Base-by-base conservation (phyloP, 2,797 vertebrate genomes). In the Bradypodion ventrale region DNA sequence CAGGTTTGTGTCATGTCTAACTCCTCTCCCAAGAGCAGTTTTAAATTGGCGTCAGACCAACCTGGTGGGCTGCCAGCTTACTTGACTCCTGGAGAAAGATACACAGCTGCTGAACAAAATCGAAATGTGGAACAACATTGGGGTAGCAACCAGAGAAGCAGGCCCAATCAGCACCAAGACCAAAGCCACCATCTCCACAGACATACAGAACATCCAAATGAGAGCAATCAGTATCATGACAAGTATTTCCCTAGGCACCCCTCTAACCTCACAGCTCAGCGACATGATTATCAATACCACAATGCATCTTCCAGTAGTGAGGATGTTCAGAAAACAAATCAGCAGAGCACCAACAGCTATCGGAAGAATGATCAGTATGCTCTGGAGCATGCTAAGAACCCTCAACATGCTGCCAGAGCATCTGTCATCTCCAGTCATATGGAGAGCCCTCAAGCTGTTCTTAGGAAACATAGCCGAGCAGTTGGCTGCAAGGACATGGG, bases 381-480 rank as follows among this genome's bases (percentile, higher is more conserved):
- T 78, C 78, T 75, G 82, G 93, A 92, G 66, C 94, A 88, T 37
- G 82, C 86, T 1, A 91, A 90, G 70, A 92, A 91, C 52, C 27
- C 62, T 46, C 88, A 84, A 63, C 91, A 49, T 44, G 93, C 87
- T 86, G 90, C 94, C 0, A 94, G 93, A 72, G 88, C 92, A 49
- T 91, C 94, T 0, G 89, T 95, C 21, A 93, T 85, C 87, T 94
- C 92, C 29, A 82, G 95, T 82, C 94, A 94, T 86, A 92, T 93
- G 77, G 97, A 97, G 85, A 94, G 94, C 75, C 95, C 95, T 1
- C 94, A 93, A 0, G 91, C 94, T 2, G 7, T 1, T 0, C 74
- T 87, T 78, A 89, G 84, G 85, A 97, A 96, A 83, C 95, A 96
- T 76, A 98, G 97, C 92, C 94, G 94, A 37, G 96, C 95, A 27